A percentile compares a stretch with the other conserved stretches of the same genome.
Evolutionary conservation across 1,140 invertebrate species (phyloP).

Genomic region (Drosophila parabipectinata): DNA sequence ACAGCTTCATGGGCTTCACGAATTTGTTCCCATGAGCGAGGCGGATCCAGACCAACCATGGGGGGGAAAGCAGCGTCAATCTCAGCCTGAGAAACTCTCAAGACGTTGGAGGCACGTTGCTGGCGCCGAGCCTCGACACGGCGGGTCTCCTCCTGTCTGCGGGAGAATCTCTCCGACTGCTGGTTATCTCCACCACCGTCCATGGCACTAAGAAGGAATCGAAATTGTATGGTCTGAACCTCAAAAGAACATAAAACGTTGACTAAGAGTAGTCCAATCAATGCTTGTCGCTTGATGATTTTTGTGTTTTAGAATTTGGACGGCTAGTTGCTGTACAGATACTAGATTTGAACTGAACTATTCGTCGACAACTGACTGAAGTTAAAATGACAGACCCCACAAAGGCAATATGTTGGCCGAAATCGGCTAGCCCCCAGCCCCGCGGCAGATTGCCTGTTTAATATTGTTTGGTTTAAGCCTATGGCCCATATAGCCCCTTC

Average conservation of each 20-base stretch:
- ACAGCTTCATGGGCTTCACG: background rate
- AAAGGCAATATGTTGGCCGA: constrained; percentile 38
- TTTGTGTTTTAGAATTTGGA: constrained; percentile 47
- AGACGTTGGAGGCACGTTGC: background rate
- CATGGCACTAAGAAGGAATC: constrained; percentile 21
- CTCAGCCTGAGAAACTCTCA: background rate
- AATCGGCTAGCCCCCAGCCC: constrained; percentile 33
- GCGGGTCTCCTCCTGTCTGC: constrained; percentile 5
- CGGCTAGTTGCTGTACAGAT: background rate
- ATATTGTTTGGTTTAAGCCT: constrained; percentile 66
- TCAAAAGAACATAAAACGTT: background rate
- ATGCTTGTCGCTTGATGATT: background rate
- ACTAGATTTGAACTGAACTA: constrained; percentile 15
- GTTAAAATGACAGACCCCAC: constrained; percentile 32
- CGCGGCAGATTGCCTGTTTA: constrained; percentile 57
- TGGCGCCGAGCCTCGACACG: constrained; percentile 2
- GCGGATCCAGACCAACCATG: background rate
- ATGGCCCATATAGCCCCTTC: constrained; percentile 30
- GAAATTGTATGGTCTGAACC: background rate
- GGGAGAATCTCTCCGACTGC: constrained; percentile 14
- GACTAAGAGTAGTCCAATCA: background rate
- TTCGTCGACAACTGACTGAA: background rate
- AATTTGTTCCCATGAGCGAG: background rate
- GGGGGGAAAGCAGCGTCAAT: background rate
- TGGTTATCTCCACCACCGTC: constrained; percentile 68